A percentile compares a stretch with the other conserved stretches of the same genome.
These are phyloP conservation scores for Megaceryle torquata DNA, from an alignment of 2,113 vertebrate species.

Conservation along the genomic window DNA sequence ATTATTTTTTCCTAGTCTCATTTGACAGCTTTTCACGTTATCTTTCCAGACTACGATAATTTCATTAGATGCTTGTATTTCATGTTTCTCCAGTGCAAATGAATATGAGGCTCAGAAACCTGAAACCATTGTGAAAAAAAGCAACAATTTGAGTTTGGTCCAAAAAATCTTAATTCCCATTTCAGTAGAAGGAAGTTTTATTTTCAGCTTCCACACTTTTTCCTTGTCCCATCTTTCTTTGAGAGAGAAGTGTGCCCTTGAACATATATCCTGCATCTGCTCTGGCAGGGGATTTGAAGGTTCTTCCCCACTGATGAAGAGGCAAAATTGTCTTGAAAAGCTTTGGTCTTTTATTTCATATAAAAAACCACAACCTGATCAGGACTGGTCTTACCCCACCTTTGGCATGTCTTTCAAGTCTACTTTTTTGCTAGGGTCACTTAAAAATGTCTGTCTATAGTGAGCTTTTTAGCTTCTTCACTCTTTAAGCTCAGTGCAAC, in stretches of 20 bases:
- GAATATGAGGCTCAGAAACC: neutral
- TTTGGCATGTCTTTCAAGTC: neutral
- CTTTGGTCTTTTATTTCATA: neutral
- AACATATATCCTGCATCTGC: neutral
- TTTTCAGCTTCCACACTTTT: neutral
- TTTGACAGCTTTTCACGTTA: neutral
- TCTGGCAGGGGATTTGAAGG: neutral
- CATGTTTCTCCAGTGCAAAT: neutral
- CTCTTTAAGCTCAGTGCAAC: neutral
- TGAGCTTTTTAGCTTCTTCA: neutral
- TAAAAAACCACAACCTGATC: neutral
- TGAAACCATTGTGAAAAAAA: neutral
- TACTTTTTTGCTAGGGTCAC: neutral
- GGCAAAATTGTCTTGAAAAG: neutral
- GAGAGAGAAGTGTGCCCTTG: neutral
- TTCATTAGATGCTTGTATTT: neutral
- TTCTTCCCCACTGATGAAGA: accelerated
- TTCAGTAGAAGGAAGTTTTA: neutral
- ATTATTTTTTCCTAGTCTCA: neutral
- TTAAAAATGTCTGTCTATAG: neutral
- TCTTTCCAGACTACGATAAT: neutral
- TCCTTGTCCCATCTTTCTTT: neutral
- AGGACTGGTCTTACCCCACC: neutral
- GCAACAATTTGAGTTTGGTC: neutral
- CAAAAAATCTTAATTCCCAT: neutral